Evolutionary conservation across 2,888 invertebrate genomes (phyloP), one percentile per base, ranked within the genome.

Genomic region (Ennomos fuscantarius): DNA sequence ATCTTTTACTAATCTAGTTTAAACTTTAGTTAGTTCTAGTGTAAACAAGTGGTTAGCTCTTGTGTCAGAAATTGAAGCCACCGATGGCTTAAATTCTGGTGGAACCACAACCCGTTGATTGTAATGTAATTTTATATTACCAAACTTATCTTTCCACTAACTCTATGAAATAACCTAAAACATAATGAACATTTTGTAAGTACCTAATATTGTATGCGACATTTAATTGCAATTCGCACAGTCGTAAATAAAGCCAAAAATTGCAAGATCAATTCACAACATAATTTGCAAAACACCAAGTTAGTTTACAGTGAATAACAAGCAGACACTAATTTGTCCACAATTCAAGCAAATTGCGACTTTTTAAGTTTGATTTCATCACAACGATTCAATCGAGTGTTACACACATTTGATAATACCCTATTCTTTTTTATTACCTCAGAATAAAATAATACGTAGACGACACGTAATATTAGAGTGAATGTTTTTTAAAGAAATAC

Each of bases 321-420:
- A 69, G 64, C 61, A 47, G 46, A 43, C 24, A 46, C 51, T 69
- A 71, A 73, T 69, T 69, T 73, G 72, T 66, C 62, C 52, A 68
- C 61, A 66, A 63, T 70, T 61, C 63, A 59, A 50, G 56, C 50
- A 49, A 66, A 72, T 64, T 63, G 57, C 57, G 34, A 37, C 45
- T 65, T 64, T 59, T 53, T 55, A 46, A 44, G 39, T 48, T 46
- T 48, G 43, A 56, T 66, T 68, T 63, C 66, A 40, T 53, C 62
- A 65, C 52, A 73, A 55, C 70, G 71, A 73, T 66, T 72, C 74
- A 71, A 75, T 79, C 69, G 69, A 32, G 68, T 67, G 71, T 84
- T 84, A 81, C 79, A 72, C 74, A 78, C 79, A 74, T 86, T 86
- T 83, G 78, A 84, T 86, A 86, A 86, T 85, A 82, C 80, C 69